Conservation (phyloP, 1,140 invertebrate species). For the Dermatophagoides farinae region DNA sequence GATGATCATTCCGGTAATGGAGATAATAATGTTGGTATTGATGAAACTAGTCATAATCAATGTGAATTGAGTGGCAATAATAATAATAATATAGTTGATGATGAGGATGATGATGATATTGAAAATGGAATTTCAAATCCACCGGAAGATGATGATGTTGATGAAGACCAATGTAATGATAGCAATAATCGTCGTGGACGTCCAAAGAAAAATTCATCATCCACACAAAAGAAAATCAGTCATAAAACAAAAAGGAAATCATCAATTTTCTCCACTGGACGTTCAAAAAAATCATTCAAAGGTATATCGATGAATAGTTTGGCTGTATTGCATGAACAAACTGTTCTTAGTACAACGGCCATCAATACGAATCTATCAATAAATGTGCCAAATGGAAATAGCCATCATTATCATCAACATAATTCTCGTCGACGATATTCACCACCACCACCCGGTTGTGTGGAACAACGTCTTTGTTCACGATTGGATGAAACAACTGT, state of each 20-base stretch:
- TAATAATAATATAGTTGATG: neutral
- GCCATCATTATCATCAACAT: too few relatives aligned
- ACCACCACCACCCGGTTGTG: neutral
- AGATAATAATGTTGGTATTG: neutral
- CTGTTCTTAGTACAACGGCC: constrained; percentile 42
- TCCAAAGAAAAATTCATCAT: neutral
- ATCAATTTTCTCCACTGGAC: too few relatives aligned
- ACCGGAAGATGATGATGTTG: too few relatives aligned
- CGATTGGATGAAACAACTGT: too few relatives aligned
- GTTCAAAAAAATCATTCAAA: constrained; percentile 34
- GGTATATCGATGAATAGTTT: constrained; percentile 53
- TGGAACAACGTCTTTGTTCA: neutral
- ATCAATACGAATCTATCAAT: neutral
- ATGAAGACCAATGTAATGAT: constrained; percentile 9
- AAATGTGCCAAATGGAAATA: too few relatives aligned
- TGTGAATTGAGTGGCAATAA: neutral
- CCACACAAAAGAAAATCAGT: constrained; percentile 28
- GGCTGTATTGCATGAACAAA: constrained; percentile 71
- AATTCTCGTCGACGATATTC: too few relatives aligned
- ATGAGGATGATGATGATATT: neutral
- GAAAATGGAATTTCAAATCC: too few relatives aligned
- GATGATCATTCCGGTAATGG: neutral
- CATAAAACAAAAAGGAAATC: constrained; percentile 25
- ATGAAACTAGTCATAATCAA: neutral
- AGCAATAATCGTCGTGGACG: neutral